A percentile compares a stretch with the other conserved stretches of the same genome.
Conservation (phyloP, 2,113 vertebrate genomes). For the Pelobates fuscus region DNA sequence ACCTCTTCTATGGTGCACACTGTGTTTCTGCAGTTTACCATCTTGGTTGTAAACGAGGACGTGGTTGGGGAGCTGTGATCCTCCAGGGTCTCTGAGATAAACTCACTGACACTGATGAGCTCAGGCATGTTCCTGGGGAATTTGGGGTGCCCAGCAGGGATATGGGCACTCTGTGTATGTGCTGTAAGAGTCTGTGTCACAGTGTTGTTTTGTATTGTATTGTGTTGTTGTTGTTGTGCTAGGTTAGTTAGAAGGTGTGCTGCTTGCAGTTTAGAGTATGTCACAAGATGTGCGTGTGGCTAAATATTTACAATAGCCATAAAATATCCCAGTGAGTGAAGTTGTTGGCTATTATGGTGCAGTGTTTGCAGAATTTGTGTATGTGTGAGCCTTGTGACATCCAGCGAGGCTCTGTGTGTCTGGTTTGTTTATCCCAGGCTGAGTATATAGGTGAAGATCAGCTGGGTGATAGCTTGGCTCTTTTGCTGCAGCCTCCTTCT, state of each 20-base stretch:
- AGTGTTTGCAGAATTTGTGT: no score
- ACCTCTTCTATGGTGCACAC: constrained; percentile 64
- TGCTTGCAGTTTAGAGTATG: not conserved
- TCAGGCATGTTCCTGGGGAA: constrained; percentile 9
- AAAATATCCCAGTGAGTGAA: no score
- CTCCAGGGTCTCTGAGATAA: constrained; percentile 62
- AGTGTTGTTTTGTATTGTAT: not conserved
- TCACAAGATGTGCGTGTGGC: no score
- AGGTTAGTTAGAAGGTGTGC: not conserved
- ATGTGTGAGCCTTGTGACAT: no score
- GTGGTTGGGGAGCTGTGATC: constrained; percentile 69
- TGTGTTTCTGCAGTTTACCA: constrained; percentile 63
- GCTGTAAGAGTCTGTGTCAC: not conserved
- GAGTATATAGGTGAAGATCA: not conserved
- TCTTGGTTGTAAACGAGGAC: constrained; percentile 63
- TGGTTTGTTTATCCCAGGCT: not conserved
- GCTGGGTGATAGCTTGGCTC: not conserved
- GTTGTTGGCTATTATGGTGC: no score
- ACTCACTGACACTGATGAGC: constrained; percentile 63
- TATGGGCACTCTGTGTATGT: not conserved
- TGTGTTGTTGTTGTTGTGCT: not conserved
- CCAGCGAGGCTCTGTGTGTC: no score
- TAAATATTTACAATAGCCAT: no score
- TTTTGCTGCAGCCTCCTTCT: constrained; percentile 36
- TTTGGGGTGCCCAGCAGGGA: not conserved